phyloP scores from a whole-genome alignment of 2,113 vertebrate genomes.

The Buteo buteo region DNA sequence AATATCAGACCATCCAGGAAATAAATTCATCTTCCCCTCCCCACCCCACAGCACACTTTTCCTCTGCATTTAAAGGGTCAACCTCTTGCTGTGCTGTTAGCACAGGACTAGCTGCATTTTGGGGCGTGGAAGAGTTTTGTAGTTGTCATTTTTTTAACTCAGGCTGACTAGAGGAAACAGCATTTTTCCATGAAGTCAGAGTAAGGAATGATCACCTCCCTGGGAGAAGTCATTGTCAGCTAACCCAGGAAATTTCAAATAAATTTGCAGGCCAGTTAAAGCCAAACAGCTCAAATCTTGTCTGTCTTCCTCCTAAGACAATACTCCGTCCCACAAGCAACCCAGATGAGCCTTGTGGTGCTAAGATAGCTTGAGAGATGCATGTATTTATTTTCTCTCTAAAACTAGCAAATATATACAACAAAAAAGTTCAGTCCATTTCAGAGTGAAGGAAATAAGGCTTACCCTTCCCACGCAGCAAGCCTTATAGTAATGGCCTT shows the following conservation, averaged over 20 bases:
- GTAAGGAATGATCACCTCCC: neutral
- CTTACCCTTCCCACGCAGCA: neutral
- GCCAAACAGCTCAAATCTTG: neutral
- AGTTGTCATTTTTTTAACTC: neutral
- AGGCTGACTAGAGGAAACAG: neutral
- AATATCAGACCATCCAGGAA: neutral
- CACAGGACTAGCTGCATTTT: neutral
- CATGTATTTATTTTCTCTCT: neutral
- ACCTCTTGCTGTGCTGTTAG: neutral
- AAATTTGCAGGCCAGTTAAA: neutral
- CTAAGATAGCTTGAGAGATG: neutral
- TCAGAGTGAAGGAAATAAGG: neutral
- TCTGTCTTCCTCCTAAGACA: neutral
- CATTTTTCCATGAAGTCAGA: neutral
- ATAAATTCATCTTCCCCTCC: neutral
- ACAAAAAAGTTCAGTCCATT: neutral
- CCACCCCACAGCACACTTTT: neutral
- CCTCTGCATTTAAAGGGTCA: neutral
- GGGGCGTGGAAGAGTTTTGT: neutral
- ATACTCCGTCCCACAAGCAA: neutral
- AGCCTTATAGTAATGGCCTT: neutral
- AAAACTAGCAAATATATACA: neutral
- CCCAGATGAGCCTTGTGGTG: neutral
- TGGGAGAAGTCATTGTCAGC: neutral
- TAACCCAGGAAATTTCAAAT: neutral